phyloP scores from a whole-genome alignment of 2,797 vertebrate species.

The Corythornis leucogaster region DNA sequence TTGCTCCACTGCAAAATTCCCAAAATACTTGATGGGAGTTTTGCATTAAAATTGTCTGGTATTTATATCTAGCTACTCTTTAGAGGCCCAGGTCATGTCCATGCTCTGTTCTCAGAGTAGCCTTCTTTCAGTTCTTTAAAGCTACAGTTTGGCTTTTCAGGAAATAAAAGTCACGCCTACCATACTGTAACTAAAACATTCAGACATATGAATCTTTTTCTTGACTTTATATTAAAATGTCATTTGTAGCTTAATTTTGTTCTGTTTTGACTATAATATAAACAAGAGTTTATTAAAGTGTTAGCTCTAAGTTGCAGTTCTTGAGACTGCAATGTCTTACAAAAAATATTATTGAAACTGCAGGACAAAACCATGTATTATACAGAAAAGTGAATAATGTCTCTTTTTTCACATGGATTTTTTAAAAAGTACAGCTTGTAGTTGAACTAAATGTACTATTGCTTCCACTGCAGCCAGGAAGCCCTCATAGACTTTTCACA shows the following conservation, averaged over 20 bases:
- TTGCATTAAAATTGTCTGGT: constrained; percentile 2
- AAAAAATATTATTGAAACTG: constrained; percentile 41
- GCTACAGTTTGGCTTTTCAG: constrained; percentile 21
- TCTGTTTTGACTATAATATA: constrained; percentile 43
- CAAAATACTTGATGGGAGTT: constrained; percentile 11
- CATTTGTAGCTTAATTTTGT: constrained; percentile 45
- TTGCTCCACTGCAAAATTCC: constrained; percentile 4
- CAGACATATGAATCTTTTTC: constrained; percentile 64
- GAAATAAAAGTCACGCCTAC: constrained; percentile 59
- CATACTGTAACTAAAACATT: constrained; percentile 57
- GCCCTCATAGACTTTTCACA: constrained; percentile 62
- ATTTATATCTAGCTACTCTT: constrained; percentile 29
- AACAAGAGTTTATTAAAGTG: constrained; percentile 37
- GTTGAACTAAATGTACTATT: constrained; percentile 64
- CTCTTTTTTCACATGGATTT: constrained; percentile 57
- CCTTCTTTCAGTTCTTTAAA: constrained; percentile 27
- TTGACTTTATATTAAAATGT: constrained; percentile 64
- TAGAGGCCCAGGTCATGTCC: not conserved
- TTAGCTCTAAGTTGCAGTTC: not conserved
- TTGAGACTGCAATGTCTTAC: constrained; percentile 9
- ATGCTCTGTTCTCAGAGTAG: not conserved
- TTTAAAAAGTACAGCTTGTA: constrained; percentile 50
- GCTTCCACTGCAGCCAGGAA: constrained; percentile 53
- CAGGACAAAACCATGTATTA: constrained; percentile 59
- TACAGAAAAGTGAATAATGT: constrained; percentile 59